Percentiles rank a stretch among this genome's conserved stretches.
Evolutionary conservation across 2,797 vertebrate genomes (phyloP).

Genomic region (Chloroceryle amazona): DNA sequence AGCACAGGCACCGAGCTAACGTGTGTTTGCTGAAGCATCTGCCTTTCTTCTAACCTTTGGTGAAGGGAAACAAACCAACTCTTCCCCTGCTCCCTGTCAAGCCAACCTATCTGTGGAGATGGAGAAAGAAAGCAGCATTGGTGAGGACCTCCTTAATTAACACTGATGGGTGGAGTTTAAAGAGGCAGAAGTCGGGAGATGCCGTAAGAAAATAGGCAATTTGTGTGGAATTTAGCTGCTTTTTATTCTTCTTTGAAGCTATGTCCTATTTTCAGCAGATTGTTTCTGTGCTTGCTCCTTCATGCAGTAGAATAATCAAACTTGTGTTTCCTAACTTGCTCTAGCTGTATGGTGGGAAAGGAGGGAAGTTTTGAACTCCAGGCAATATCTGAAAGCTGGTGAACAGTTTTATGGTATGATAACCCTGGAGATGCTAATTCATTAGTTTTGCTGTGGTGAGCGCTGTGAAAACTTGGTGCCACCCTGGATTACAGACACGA

Average conservation of each 20-base stretch:
- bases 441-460: neutral
- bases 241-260: neutral
- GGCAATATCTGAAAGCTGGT: neutral
- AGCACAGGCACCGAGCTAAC: neutral
- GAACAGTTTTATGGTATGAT: neutral
- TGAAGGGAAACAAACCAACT: neutral
- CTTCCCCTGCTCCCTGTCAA: neutral
- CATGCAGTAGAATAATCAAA: neutral
- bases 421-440: neutral
- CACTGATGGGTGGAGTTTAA: neutral
- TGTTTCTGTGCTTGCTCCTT: neutral
- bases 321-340: neutral
- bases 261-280: neutral
- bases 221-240: neutral
- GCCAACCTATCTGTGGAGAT: neutral
- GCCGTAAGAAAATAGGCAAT: neutral
- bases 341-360: neutral
- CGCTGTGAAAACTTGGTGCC: neutral
- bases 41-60: neutral
- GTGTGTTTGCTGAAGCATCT: neutral
- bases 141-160: neutral
- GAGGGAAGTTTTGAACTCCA: neutral
- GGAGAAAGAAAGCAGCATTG: neutral
- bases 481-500: too few relatives aligned
- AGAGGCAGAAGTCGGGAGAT: neutral